These are phyloP conservation scores for Argyra leucocephala DNA, from an alignment of 2,888 invertebrate species.

Conservation along the genomic window DNA sequence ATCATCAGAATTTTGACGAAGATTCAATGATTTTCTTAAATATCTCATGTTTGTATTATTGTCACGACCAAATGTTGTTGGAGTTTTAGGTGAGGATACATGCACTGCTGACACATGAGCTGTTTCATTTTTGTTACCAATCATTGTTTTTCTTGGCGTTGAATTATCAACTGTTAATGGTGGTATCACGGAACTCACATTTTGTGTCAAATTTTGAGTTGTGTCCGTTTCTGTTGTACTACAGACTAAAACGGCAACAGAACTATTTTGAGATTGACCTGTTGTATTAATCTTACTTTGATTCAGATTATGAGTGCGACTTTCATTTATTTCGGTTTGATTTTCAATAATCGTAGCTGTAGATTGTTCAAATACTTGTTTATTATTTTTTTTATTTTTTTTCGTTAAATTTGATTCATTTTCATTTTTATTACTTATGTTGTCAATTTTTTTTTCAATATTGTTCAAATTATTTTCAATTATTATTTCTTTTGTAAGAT, in stretches of 20 bases:
- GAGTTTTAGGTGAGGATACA: constrained; percentile 18
- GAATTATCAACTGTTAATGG: background rate
- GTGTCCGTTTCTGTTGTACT: constrained; percentile 10
- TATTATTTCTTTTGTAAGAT: constrained; percentile 9
- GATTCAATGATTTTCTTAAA: constrained; percentile 31
- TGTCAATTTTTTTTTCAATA: constrained; percentile 5
- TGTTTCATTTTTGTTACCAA: background rate
- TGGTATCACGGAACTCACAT: background rate
- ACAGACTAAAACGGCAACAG: constrained; percentile 21
- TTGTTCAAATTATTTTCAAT: constrained; percentile 9
- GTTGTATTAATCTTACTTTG: background rate
- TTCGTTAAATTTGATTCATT: constrained; percentile 12
- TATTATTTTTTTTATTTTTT: too few relatives aligned
- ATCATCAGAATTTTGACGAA: constrained; percentile 22
- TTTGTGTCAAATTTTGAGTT: constrained; percentile 1
- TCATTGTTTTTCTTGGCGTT: constrained; percentile 4
- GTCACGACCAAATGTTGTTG: constrained; percentile 32
- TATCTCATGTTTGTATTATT: constrained; percentile 29
- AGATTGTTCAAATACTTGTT: too few relatives aligned
- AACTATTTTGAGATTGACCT: background rate
- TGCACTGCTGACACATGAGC: background rate
- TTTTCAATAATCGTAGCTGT: background rate
- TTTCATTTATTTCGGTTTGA: background rate
- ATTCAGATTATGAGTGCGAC: background rate
- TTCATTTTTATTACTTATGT: background rate